A percentile compares a stretch with the other conserved stretches of the same genome.
phyloP scores from a whole-genome alignment of 2,113 vertebrate species.

The Paradisaea rubra region DNA sequence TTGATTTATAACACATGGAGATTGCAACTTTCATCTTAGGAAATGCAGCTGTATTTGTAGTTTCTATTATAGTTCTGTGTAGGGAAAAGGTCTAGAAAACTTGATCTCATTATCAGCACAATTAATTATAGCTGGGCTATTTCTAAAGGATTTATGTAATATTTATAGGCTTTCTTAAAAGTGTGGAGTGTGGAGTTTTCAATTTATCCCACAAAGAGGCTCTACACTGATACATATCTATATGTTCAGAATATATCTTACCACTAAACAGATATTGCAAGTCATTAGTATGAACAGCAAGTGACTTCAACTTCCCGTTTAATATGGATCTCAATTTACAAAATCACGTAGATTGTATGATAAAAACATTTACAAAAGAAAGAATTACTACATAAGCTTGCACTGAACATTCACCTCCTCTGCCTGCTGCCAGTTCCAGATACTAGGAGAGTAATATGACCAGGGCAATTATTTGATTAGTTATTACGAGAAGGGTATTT shows the following conservation, averaged over 20 bases:
- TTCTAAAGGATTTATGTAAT: constrained; percentile 1
- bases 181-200: background rate
- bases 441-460: background rate
- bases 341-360: background rate
- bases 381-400: background rate
- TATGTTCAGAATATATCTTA: background rate
- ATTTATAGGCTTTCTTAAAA: background rate
- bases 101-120: background rate
- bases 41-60: background rate
- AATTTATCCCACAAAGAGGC: background rate
- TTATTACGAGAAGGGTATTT: background rate
- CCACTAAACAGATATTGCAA: background rate
- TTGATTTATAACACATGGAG: background rate
- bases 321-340: background rate
- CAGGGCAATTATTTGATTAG: background rate
- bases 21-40: background rate
- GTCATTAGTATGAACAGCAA: background rate
- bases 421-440: background rate
- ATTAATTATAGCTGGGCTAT: background rate
- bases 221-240: background rate
- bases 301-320: background rate
- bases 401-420: accelerated
- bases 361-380: background rate
- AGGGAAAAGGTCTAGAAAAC: background rate
- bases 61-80: background rate